Evolutionary conservation across 2,888 invertebrate species (phyloP), one percentile per base, ranked within the genome.

Genomic region (Melanotus villosus): DNA sequence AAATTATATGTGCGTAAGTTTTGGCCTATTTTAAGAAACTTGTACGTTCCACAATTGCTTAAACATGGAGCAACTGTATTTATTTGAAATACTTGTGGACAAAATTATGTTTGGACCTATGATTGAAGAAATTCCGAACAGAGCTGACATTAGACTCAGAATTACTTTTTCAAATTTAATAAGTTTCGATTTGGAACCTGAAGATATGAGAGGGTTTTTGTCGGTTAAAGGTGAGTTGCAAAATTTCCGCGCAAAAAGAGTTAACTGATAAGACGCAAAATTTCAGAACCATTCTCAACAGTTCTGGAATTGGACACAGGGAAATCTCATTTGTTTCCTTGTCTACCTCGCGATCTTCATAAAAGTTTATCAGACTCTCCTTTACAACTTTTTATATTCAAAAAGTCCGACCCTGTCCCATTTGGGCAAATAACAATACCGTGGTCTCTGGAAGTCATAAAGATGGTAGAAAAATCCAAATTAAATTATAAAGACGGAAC

Each of bases 61-160:
- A 10, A 43, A n/a, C 41, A 76, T 76, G 86, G 87, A 88, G 84
- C 87, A 87, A 85, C 82, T 89, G 79, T 89, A 87, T 84, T 80
- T 89, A 81, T 73, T 89, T 76, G 89, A 89, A 82, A 85, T 88
- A 80, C 85, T 88, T 77, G 81, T 89, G 77, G 86, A 88, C 80
- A 86, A 86, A 82, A 86, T 89, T 71, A 83, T 65, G 78, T 87
- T 82, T 84, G 83, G 78, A 75, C 79, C 73, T 66, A 79, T n/a
- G 79, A 81, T 21, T 78, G 81, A 70, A 80, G 84, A 69, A 76
- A 82, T 76, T 75, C 78, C 79, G 2, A 83, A 82, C 2, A 84
- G 85, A 63, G 86, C 87, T 76, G 85, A 84, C 62, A 80, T 89
- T 5, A 84, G 85, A 26, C 80, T 88, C 21, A 86, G 85, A 79